These are phyloP conservation scores for Hirtodrosophila cameraria DNA, from an alignment of 2,888 invertebrate genomes.

Conservation along the genomic window DNA sequence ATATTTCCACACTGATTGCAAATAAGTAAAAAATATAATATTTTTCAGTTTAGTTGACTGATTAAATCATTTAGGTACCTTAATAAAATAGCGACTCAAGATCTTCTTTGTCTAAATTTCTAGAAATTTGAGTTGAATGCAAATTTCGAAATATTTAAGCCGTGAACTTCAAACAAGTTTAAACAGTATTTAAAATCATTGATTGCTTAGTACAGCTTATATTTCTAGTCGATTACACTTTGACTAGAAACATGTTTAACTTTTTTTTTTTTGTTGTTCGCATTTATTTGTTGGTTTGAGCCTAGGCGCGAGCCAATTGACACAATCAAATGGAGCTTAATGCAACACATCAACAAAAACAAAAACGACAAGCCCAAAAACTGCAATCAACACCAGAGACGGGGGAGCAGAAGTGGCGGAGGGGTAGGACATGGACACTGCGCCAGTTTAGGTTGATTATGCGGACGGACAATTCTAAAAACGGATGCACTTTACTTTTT, in stretches of 20 bases:
- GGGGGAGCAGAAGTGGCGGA: background rate
- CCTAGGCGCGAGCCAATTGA: constrained; percentile 82
- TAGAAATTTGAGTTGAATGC: too few relatives aligned
- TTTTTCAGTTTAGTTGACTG: too few relatives aligned
- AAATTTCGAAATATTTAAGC: too few relatives aligned
- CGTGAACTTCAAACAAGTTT: too few relatives aligned
- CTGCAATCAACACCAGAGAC: constrained; percentile 62
- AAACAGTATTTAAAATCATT: too few relatives aligned
- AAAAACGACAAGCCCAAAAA: constrained; percentile 42
- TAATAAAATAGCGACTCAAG: too few relatives aligned
- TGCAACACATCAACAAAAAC: constrained; percentile 62
- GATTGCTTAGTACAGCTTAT: too few relatives aligned
- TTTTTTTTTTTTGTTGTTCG: constrained; percentile 4
- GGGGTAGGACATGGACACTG: constrained; percentile 29
- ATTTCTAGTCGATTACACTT: background rate
- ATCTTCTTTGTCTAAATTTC: too few relatives aligned
- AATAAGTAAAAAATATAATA: too few relatives aligned
- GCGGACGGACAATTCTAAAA: constrained; percentile 64
- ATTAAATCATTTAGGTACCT: too few relatives aligned
- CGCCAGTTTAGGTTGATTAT: constrained; percentile 75
- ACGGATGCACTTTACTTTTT: constrained; percentile 77
- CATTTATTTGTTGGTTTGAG: constrained; percentile 47
- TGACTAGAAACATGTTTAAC: background rate
- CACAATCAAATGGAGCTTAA: constrained; percentile 84
- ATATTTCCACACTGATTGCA: too few relatives aligned